These are phyloP conservation scores for Dicrurus megarhynchus DNA, from an alignment of 2,113 vertebrate genomes.

Conservation along the genomic window DNA sequence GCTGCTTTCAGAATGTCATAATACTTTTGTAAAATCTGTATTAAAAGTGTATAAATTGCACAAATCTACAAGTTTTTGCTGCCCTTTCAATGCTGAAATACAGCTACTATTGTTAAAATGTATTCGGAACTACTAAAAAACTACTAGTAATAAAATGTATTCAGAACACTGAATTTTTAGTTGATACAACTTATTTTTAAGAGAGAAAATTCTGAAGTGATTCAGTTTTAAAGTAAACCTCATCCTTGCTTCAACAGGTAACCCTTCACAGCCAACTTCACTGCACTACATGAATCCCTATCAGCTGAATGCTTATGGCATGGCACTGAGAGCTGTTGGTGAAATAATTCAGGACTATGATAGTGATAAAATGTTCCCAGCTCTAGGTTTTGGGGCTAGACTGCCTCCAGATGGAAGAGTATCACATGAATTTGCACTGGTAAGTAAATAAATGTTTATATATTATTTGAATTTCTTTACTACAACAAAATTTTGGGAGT, in stretches of 20 bases:
- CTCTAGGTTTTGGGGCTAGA: constrained; percentile 94
- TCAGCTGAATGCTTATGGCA: constrained; percentile 93
- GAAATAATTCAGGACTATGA: constrained; percentile 99
- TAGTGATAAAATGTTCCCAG: constrained; percentile 98
- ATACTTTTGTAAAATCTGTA: neutral
- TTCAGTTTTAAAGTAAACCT: neutral
- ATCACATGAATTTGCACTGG: constrained; percentile 97
- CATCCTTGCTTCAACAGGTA: constrained; percentile 77
- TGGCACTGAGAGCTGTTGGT: constrained; percentile 95
- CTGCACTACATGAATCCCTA: constrained; percentile 98
- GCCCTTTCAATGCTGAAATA: neutral
- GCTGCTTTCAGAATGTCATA: neutral
- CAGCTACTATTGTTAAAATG: neutral
- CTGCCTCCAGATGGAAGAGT: constrained; percentile 94
- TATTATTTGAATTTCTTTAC: neutral
- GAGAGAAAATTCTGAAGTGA: neutral
- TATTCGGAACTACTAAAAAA: neutral
- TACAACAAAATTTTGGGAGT: neutral
- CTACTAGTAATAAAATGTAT: neutral
- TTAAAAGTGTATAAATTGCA: neutral
- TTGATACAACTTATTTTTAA: neutral
- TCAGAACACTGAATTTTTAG: neutral
- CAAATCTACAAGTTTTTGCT: neutral
- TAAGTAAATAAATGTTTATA: constrained; percentile 65
- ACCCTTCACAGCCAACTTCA: constrained; percentile 94